Percentiles rank a stretch among this genome's conserved stretches.
Conservation (phyloP, 2,113 vertebrate species). For the Mystacornis crossleyi region DNA sequence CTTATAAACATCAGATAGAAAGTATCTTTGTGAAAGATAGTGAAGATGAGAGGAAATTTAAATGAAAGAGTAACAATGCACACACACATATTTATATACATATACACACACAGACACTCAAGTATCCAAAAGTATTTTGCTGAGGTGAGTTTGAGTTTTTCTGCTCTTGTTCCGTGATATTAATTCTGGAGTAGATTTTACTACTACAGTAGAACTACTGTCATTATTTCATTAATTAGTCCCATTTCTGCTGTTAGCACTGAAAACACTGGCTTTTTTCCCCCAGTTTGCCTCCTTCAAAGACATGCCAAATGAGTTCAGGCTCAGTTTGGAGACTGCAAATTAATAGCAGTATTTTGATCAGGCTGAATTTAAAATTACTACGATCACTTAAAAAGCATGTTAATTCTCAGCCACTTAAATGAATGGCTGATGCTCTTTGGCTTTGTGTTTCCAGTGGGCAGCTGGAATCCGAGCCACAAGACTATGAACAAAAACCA, state of each 20-base stretch:
- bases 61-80: not conserved
- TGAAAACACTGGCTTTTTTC: not conserved
- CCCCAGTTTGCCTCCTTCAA: constrained; percentile 32
- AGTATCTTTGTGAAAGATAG: not conserved
- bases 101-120: not conserved
- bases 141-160: not conserved
- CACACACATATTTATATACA: not conserved
- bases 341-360: constrained; percentile 44
- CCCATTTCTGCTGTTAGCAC: constrained; percentile 39
- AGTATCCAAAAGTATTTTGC: not conserved
- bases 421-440: not conserved
- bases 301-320: constrained; percentile 1
- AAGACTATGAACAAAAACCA: not conserved
- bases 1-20: not conserved
- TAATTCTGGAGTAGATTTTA: constrained; percentile 13
- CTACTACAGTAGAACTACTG: not conserved
- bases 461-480: not conserved
- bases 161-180: not conserved
- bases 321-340: constrained; percentile 9
- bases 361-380: constrained; percentile 34
- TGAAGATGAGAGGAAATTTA: not conserved
- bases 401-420: not conserved
- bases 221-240: constrained; percentile 46
- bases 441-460: not conserved
- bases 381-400: not conserved